These are phyloP conservation scores for Chionoecetes opilio DNA, from an alignment of 1,140 invertebrate genomes.

Conservation along the genomic window DNA sequence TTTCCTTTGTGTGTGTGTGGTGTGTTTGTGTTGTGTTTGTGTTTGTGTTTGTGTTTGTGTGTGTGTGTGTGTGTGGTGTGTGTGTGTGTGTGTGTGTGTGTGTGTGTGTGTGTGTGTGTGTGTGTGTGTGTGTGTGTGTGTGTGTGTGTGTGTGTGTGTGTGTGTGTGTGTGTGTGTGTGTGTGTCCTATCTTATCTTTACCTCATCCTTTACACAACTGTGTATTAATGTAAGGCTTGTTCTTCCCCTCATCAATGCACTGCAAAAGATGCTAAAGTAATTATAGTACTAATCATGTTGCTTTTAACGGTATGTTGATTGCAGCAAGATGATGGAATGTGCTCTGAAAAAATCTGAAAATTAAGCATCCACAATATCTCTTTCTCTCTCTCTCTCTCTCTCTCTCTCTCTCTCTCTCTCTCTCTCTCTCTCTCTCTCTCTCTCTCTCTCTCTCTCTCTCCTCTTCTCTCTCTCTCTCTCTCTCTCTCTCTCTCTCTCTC, in stretches of 20 bases:
- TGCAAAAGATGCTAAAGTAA: too few relatives aligned
- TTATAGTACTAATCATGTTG: too few relatives aligned
- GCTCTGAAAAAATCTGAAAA: too few relatives aligned
- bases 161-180: constrained; percentile 6
- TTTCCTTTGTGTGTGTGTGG: not conserved
- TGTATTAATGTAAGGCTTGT: too few relatives aligned
- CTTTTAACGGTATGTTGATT: too few relatives aligned
- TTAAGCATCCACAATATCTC: not conserved
- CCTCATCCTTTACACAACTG: too few relatives aligned
- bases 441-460: constrained; percentile 33
- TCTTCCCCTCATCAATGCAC: too few relatives aligned
- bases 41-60: not conserved
- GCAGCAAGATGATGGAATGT: too few relatives aligned
- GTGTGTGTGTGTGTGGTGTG: constrained; percentile 29
- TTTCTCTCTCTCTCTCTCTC: not conserved
- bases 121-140: not conserved
- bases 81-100: not conserved
- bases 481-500: not conserved
- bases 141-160: not conserved
- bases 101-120: constrained; percentile 22
- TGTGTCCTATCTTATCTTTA: not conserved
- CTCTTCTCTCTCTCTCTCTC: not conserved
- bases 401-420: not conserved
- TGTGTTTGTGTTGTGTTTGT: too few relatives aligned
- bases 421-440: constrained; percentile 32